Conservation (phyloP, 2,113 vertebrate genomes). For the Pseudorasbora parva region DNA sequence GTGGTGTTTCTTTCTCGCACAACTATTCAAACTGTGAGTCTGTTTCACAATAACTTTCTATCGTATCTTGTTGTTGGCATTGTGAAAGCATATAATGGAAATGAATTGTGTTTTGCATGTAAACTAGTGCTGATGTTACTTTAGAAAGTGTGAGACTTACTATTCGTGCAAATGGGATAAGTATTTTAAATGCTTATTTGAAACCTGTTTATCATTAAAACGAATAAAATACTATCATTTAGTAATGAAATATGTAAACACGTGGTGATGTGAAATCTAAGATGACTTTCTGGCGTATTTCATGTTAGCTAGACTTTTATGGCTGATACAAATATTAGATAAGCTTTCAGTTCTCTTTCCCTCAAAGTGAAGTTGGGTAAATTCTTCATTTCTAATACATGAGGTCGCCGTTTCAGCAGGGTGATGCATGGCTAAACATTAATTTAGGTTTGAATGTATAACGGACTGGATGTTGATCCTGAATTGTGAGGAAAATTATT, state of each 20-base stretch:
- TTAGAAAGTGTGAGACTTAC: not conserved
- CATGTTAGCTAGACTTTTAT: not conserved
- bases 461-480: not conserved
- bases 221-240: too few species aligned
- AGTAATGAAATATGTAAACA: not conserved
- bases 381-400: not conserved
- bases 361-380: slow-evolving; percentile 5
- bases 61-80: not conserved
- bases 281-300: not conserved
- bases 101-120: not conserved
- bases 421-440: slow-evolving; percentile 18
- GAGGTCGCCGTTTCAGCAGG: not conserved
- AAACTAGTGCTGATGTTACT: not conserved
- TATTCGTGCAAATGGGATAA: too few species aligned
- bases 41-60: not conserved
- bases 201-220: not conserved
- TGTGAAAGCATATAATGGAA: not conserved
- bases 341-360: slow-evolving; percentile 36
- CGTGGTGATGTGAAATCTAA: not conserved
- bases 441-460: not conserved
- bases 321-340: slow-evolving; percentile 8
- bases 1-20: not conserved
- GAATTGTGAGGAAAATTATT: not conserved
- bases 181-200: not conserved
- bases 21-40: not conserved